Percentiles rank a stretch among this genome's conserved stretches.
Conservation (phyloP, 1,140 invertebrate species). For the Cydia amplana region DNA sequence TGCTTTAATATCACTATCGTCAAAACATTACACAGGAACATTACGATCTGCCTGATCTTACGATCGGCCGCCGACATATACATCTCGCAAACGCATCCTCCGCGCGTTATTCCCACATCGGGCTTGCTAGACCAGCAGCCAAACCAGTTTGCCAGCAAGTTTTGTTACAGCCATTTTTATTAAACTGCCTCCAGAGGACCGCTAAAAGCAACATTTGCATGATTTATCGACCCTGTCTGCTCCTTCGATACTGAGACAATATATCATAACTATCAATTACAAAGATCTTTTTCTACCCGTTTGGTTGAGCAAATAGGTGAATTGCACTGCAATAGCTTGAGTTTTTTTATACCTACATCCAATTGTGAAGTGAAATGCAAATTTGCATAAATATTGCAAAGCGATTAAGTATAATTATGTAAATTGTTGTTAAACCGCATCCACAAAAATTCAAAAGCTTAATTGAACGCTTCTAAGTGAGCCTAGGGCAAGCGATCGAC, state of each 20-base stretch:
- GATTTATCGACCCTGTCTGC: conserved; percentile 33
- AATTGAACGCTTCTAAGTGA: conserved; percentile 5
- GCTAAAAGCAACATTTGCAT: conserved; percentile 37
- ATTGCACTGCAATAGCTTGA: neutral
- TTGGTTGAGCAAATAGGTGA: conserved; percentile 13
- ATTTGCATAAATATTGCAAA: conserved; percentile 11
- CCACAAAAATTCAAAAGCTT: conserved; percentile 18
- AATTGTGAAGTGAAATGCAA: neutral
- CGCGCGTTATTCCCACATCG: conserved; percentile 8
- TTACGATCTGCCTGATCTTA: no score
- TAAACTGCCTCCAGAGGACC: conserved; percentile 30
- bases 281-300: conserved; percentile 17
- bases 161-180: conserved; percentile 38
- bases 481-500: conserved; percentile 23
- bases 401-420: conserved; percentile 14
- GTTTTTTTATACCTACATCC: neutral
- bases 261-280: conserved; percentile 28
- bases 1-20: no score
- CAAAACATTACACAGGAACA: no score
- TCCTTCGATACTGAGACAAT: conserved; percentile 15
- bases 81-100: conserved; percentile 30
- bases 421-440: conserved; percentile 24
- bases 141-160: conserved; percentile 38
- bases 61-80: neutral
- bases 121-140: conserved; percentile 29